Base-by-base conservation (phyloP, 2,797 vertebrate genomes). In the Epinephelus malabaricus region DNA sequence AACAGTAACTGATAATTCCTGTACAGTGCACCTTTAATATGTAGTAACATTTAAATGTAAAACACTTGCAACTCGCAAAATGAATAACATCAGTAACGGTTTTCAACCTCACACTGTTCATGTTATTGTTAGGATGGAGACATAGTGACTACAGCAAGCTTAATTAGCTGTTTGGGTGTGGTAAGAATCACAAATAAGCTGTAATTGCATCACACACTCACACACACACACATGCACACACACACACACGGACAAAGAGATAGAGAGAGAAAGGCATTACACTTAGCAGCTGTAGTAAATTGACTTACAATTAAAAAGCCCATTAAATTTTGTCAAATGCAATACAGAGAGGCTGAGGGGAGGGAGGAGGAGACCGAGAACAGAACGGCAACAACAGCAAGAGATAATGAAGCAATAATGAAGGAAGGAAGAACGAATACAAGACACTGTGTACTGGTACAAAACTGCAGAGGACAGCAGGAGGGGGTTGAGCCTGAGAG, bases 241-340 rank as follows among this genome's bases (percentile, higher is more conserved):
- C 59, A 49, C 47, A 49, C 47, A 49, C 18, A 49, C 6, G 11
- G 40, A 27, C 23, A 27, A 23, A 27, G 15, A 19, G 15, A 30
- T 5, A 40, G 58, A 43, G n/a, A 15, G 43, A 47, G 38, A 23
- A 13, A 45, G n/a, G 30, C 53, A 70, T 54, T 53, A 89, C 58
- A 80, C 68, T 80, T 76, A 80, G 85, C 76, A 89, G 76, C 79
- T 71, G 19, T 74, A 74, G 78, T 60, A 86, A 88, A 90, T 70
- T 62, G 74, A 89, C 81, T 83, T 85, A 82, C 69, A 87, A 89
- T 88, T 84, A 88, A 65, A 76, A 67, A 87, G 64, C 65, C 47
- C 78, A 79, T 83, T 75, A 58, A 5, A 79, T 64, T 87, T 82
- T 75, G 61, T 83, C 83, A 85, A 56, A 86, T 65, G 53, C 80